phyloP scores from a whole-genome alignment of 2,797 vertebrate species.

The Bryconaethiops microstoma region DNA sequence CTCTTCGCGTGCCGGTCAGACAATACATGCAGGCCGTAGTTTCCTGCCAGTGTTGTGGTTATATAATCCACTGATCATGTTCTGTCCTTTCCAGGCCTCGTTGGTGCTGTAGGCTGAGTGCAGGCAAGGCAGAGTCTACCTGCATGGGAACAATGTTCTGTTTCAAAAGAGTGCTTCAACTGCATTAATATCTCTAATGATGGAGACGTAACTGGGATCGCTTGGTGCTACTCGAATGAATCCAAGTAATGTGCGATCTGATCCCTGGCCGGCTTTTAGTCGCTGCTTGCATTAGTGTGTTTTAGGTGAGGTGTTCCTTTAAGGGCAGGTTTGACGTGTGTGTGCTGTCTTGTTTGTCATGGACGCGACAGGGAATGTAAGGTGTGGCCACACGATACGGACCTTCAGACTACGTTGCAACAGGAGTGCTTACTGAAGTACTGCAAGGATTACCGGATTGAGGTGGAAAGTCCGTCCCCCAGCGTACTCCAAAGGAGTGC shows the following conservation, averaged over 20 bases:
- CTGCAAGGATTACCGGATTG: neutral
- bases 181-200: neutral
- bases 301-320: neutral
- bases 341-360: neutral
- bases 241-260: neutral
- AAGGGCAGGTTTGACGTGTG: neutral
- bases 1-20: neutral
- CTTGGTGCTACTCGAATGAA: neutral
- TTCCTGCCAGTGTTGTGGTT: conserved; percentile 24
- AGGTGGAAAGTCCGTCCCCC: neutral
- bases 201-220: neutral
- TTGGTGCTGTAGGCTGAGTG: neutral
- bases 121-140: neutral
- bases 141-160: conserved; percentile 18
- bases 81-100: conserved; percentile 15
- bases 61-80: conserved; percentile 41
- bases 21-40: conserved; percentile 27
- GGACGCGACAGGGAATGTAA: conserved; percentile 11
- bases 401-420: neutral
- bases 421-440: neutral
- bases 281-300: neutral
- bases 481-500: neutral
- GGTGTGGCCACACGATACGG: conserved; percentile 24
- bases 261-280: neutral
- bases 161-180: neutral